Conservation (phyloP, 2,113 vertebrate genomes). For the Cyanoderma ruficeps region DNA sequence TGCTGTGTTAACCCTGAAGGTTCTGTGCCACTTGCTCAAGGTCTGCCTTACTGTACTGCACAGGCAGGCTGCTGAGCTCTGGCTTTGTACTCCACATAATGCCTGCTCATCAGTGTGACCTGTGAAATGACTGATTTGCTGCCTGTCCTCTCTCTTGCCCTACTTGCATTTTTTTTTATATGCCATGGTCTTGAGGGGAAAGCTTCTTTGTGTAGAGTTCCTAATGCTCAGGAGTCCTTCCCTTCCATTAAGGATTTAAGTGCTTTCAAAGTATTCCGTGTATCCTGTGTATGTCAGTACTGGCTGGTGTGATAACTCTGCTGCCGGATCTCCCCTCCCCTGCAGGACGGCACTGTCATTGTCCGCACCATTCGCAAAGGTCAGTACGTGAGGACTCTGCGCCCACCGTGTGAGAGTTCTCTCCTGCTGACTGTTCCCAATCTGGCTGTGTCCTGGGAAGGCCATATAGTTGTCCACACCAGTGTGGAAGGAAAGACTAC, state of each 20-base stretch:
- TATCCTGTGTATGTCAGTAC: background rate
- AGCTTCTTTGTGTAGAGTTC: background rate
- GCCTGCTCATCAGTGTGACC: background rate
- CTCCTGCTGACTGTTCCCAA: conserved; percentile 85
- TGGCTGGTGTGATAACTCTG: background rate
- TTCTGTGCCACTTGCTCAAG: background rate
- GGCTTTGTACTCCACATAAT: background rate
- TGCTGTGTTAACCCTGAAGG: background rate
- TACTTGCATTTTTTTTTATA: background rate
- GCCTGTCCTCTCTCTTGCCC: background rate
- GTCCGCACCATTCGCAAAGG: conserved; percentile 88
- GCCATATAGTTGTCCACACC: conserved; percentile 89
- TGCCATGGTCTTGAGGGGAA: background rate
- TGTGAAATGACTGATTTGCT: background rate
- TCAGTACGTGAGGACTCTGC: conserved; percentile 90
- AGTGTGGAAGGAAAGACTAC: conserved; percentile 89
- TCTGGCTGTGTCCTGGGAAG: conserved; percentile 92
- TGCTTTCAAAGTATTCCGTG: background rate
- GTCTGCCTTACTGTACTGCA: background rate
- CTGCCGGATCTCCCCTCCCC: background rate
- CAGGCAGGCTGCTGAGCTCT: background rate
- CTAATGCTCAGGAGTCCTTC: background rate
- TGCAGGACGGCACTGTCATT: conserved; percentile 92
- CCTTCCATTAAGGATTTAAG: background rate
- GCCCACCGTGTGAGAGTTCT: conserved; percentile 89